Percentiles rank a stretch among this genome's conserved stretches.
Evolutionary conservation across 2,797 vertebrate genomes (phyloP).

Genomic region (Erethizon dorsatum): DNA sequence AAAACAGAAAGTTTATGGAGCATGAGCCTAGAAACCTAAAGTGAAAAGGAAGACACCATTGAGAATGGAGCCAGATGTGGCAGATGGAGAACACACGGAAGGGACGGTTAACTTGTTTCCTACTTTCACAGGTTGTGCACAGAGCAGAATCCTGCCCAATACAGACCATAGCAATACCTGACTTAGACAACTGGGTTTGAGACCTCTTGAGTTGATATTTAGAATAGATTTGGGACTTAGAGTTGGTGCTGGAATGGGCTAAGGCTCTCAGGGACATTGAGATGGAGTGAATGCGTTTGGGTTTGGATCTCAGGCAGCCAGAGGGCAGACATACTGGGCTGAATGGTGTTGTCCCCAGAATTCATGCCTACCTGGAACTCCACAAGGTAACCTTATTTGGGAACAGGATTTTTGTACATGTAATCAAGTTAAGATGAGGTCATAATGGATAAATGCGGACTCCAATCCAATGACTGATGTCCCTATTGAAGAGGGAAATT

Average conservation of each 20-base stretch:
- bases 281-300: background rate
- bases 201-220: background rate
- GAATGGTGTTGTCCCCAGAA: background rate
- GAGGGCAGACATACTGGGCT: background rate
- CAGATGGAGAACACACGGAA: background rate
- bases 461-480: background rate
- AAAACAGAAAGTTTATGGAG: background rate
- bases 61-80: background rate
- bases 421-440: constrained; percentile 3
- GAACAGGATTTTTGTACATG: constrained; percentile 6
- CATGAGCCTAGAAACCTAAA: background rate
- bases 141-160: background rate
- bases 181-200: background rate
- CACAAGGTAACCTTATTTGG: background rate
- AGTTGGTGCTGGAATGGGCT: background rate
- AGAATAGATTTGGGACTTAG: background rate
- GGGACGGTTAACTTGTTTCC: background rate
- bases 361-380: background rate
- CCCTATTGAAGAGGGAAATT: constrained; percentile 23
- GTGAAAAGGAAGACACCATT: background rate
- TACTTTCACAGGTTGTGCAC: background rate
- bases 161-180: background rate
- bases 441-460: background rate
- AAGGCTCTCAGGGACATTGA: background rate
- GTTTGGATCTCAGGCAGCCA: background rate